Percentiles rank a stretch among this genome's conserved stretches.
These are phyloP conservation scores for Venturia canescens DNA, from an alignment of 1,140 invertebrate genomes.

Conservation along the genomic window DNA sequence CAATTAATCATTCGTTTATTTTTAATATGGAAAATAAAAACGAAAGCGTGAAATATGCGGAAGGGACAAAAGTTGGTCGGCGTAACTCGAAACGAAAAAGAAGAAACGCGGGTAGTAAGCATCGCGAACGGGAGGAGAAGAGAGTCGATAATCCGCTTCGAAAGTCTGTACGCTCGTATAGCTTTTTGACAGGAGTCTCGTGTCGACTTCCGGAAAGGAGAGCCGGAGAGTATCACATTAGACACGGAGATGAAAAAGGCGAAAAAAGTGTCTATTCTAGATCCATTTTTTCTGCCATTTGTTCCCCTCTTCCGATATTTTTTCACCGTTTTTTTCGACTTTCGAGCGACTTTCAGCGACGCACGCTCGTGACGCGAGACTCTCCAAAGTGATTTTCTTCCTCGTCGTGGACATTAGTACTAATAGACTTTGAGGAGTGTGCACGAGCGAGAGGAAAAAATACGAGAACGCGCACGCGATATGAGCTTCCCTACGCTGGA, in stretches of 20 bases:
- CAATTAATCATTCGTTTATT: too few relatives aligned
- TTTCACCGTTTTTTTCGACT: background rate
- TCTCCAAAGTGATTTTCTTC: background rate
- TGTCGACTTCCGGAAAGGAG: conserved; percentile 11
- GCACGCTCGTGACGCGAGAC: background rate
- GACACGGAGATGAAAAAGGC: background rate
- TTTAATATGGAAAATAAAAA: too few relatives aligned
- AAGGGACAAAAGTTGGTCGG: too few relatives aligned
- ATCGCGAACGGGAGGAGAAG: too few relatives aligned
- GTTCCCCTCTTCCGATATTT: background rate
- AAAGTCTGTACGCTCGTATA: background rate
- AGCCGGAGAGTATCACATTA: background rate
- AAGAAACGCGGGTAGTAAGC: background rate
- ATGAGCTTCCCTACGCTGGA: background rate
- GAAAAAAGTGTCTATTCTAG: conserved; percentile 8
- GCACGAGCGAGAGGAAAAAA: background rate
- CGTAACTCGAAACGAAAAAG: too few relatives aligned
- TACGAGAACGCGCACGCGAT: background rate
- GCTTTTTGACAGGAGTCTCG: background rate
- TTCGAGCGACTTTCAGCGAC: background rate
- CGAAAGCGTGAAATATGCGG: too few relatives aligned
- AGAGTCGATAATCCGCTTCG: too few relatives aligned
- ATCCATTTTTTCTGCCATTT: background rate
- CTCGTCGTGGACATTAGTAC: conserved; percentile 1
- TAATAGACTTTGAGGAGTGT: background rate